These are phyloP conservation scores for Cheilosia grossa DNA, from an alignment of 2,888 invertebrate species.

Conservation along the genomic window DNA sequence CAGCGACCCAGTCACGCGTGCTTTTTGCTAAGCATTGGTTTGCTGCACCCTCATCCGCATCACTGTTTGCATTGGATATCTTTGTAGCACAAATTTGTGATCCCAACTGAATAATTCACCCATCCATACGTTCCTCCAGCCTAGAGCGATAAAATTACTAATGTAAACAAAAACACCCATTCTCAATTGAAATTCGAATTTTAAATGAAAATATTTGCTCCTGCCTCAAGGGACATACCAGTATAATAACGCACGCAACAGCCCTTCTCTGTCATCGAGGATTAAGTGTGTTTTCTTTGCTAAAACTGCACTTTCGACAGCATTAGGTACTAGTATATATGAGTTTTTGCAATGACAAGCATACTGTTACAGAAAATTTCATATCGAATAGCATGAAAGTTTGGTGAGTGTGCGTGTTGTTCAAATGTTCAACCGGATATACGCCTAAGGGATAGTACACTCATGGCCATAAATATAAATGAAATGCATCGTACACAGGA, in stretches of 20 bases:
- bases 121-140: not conserved
- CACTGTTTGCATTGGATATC: not conserved
- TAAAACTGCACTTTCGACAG: conserved; percentile 27
- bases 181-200: conserved; percentile 43
- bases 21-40: too few species aligned
- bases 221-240: conserved; percentile 21
- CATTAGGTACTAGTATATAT: conserved; percentile 10
- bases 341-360: conserved; percentile 23
- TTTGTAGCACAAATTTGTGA: conserved; percentile 12
- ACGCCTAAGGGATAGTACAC: conserved; percentile 16
- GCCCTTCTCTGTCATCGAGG: conserved; percentile 17
- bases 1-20: too few species aligned
- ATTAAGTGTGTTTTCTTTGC: conserved; percentile 27
- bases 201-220: conserved; percentile 56
- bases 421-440: not conserved
- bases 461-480: not conserved
- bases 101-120: conserved; percentile 14
- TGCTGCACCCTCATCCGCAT: too few species aligned
- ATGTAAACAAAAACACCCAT: conserved; percentile 28
- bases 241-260: conserved; percentile 2
- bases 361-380: conserved; percentile 25
- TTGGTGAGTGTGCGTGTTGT: conserved; percentile 1
- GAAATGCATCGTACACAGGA: conserved; percentile 16
- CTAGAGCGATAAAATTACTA: conserved; percentile 35
- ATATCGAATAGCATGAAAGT: conserved; percentile 29